Evolutionary conservation across 37 sponge, comb jelly and placozoan genomes (phyloP).

Genomic region (Spongilla lacustris): DNA sequence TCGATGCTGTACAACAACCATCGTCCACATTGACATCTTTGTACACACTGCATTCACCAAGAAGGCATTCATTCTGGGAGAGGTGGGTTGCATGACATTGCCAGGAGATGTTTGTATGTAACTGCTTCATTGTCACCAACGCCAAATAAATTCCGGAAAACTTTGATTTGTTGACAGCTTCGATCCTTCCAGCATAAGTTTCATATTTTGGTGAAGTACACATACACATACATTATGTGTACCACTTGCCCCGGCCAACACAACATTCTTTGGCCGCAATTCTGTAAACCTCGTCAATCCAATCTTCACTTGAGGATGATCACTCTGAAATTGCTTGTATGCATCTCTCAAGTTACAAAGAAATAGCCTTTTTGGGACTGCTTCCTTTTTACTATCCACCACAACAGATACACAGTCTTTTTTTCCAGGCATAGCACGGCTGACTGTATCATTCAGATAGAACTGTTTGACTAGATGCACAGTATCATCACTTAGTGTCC

Average conservation of each 20-base stretch:
- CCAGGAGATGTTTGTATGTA: too few relatives aligned
- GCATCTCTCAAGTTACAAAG: constrained; percentile 41
- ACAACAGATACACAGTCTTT: constrained; percentile 47
- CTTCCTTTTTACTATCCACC: neutral
- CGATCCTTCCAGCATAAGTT: constrained; percentile 16
- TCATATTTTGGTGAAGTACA: constrained; percentile 53
- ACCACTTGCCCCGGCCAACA: too few relatives aligned
- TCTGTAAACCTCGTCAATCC: constrained; percentile 62
- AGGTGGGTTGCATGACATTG: too few relatives aligned
- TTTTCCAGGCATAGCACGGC: constrained; percentile 59
- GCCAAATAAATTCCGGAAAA: too few relatives aligned
- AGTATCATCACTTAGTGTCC: constrained; percentile 4
- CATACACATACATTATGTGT: too few relatives aligned
- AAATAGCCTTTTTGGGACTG: constrained; percentile 42
- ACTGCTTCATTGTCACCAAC: too few relatives aligned
- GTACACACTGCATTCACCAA: too few relatives aligned
- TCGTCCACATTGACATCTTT: too few relatives aligned
- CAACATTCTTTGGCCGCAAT: constrained; percentile 44
- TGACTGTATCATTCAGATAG: constrained; percentile 28
- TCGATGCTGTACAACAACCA: too few relatives aligned
- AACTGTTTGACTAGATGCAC: constrained; percentile 16
- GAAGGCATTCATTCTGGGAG: too few relatives aligned
- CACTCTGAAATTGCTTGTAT: constrained; percentile 29
- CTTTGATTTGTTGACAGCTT: too few relatives aligned
- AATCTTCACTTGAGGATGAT: constrained; percentile 32